phyloP scores from a whole-genome alignment of 2,888 invertebrate species.

The Conomelus anceps region DNA sequence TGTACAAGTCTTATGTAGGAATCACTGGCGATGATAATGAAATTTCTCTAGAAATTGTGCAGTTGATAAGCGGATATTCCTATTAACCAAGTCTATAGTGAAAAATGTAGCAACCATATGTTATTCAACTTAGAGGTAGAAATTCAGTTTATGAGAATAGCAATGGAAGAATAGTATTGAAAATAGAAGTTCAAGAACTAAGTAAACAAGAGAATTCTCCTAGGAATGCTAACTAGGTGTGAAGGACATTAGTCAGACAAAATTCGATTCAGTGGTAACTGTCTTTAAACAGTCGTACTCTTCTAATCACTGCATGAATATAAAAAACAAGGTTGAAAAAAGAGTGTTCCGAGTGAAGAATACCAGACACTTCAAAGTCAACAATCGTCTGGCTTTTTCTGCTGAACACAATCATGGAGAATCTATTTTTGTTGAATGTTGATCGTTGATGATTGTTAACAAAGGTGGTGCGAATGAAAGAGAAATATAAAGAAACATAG shows the following conservation, averaged over 20 bases:
- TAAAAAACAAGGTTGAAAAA: background rate
- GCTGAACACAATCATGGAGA: background rate
- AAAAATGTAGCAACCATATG: no score
- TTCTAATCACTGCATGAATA: background rate
- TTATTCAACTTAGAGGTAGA: no score
- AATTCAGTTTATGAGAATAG: no score
- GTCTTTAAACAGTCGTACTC: background rate
- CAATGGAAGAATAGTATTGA: background rate
- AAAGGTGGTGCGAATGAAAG: background rate
- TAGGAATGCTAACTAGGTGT: background rate
- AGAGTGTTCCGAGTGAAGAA: background rate
- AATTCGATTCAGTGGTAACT: background rate
- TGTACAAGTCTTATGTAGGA: no score
- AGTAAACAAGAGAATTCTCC: background rate
- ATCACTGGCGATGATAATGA: no score
- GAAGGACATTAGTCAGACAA: background rate
- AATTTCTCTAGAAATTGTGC: no score
- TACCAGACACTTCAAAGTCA: background rate
- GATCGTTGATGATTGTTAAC: background rate
- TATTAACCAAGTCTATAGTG: no score
- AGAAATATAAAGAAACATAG: background rate
- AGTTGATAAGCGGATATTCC: no score
- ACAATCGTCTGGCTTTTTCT: background rate
- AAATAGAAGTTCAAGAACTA: background rate
- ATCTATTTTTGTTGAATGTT: background rate